Evolutionary conservation across 1,140 invertebrate genomes (phyloP), one percentile per base, ranked within the genome.

Genomic region (Listronotus bonariensis): DNA sequence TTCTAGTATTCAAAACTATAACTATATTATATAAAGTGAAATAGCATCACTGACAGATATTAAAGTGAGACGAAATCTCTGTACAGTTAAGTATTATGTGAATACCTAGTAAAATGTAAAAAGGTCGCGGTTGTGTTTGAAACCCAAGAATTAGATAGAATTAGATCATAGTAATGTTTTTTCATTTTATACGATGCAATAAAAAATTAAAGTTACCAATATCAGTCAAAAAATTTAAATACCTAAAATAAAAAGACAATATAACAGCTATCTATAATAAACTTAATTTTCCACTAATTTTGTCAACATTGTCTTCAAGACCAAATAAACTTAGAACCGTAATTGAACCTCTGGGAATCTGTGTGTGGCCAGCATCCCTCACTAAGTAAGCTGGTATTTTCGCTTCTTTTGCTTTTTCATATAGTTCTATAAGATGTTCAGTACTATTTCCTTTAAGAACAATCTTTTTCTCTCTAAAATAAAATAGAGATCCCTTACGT

Each of bases 361-460:
- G 85, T 38, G 87, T 88, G 68, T 77, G 79, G 8, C 87, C 87
- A 42, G 86, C 86, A 80, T 88, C 87, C 52, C 82, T 80, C 4
- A 88, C 84, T 49, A 86, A 65, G 74, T 85, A 86, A 55, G 80
- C 78, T 45, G 83, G 84, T 43, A 87, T 71, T 53, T 79, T 79
- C 10, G 79, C 59, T 31, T 72, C 68, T 26, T 80, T 77, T 6
- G 86, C 85, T 71, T 81, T 78, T 54, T 80, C 79, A 68, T 80
- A 78, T 26, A 88, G 69, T 41, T 82, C 78, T 45, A 80, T 73
- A 40, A 88, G 75, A 69, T 88, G 84, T 34, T 79, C 70, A 31
- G 82, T 79, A 72, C 80, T 82, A 56, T 83, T 79, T n/a, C 83
- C 86, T 75, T 81, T 83, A 40, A 88, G 68, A 10, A 86, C 84